Percentiles rank a stretch among this genome's conserved stretches.
Conservation (phyloP, 2,113 vertebrate genomes). For the Caranx melampygus region DNA sequence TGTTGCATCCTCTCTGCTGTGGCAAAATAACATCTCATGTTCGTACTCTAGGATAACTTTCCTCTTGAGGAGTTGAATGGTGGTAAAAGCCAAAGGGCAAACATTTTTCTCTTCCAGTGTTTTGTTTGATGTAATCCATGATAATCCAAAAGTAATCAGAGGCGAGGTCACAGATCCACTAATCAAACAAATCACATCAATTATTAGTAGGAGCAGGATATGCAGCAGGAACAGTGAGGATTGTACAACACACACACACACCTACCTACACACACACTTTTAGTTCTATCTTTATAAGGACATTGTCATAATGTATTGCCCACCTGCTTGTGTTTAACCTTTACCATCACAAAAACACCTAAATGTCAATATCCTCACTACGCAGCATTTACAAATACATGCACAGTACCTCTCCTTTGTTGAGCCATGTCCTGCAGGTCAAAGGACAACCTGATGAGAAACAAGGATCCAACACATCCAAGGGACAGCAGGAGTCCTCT, state of each 20-base stretch:
- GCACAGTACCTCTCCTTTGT: slow-evolving; percentile 5
- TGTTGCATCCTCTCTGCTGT: background rate
- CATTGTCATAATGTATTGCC: no score
- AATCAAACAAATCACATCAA: no score
- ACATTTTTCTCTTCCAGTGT: background rate
- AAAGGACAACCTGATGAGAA: background rate
- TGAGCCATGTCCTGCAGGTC: background rate
- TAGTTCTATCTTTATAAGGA: no score
- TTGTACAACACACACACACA: background rate
- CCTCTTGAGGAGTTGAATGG: background rate
- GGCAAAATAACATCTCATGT: background rate
- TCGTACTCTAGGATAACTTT: background rate
- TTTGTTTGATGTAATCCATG: background rate
- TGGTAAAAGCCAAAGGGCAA: background rate
- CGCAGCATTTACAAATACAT: no score
- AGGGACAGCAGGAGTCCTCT: background rate
- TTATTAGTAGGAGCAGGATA: no score
- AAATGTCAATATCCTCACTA: no score
- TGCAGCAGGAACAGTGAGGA: no score
- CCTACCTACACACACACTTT: background rate
- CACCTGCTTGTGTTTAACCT: no score
- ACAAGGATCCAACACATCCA: background rate
- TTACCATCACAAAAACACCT: no score
- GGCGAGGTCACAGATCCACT: background rate
- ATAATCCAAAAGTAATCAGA: slow-evolving; percentile 18